A percentile compares a stretch with the other conserved stretches of the same genome.
Conservation (phyloP, 2,113 vertebrate genomes). For the Dissostichus mawsoni region DNA sequence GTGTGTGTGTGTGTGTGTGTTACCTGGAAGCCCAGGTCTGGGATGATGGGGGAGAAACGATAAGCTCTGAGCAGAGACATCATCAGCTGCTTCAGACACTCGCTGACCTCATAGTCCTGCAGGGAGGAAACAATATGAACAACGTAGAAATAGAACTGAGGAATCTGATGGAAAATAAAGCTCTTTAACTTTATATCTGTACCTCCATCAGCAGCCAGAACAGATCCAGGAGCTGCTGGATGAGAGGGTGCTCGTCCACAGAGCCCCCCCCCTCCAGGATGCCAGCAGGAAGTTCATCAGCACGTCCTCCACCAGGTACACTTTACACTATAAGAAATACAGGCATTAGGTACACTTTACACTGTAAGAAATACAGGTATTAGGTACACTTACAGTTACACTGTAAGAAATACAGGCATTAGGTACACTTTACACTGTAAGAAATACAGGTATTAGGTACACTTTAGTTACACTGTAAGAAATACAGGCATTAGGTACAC, state of each 20-base stretch:
- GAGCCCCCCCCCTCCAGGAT: conserved; percentile 90
- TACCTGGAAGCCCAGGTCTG: conserved; percentile 96
- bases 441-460: too few relatives aligned
- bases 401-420: too few relatives aligned
- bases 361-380: too few relatives aligned
- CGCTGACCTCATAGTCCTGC: conserved; percentile 95
- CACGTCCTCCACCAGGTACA: conserved; percentile 97
- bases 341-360: too few relatives aligned
- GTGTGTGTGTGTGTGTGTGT: too few relatives aligned
- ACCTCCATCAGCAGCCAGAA: conserved; percentile 99
- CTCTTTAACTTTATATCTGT: background rate
- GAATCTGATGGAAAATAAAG: too few relatives aligned
- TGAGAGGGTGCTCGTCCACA: conserved; percentile 89
- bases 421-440: too few relatives aligned
- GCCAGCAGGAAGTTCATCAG: conserved; percentile 93
- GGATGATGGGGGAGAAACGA: conserved; percentile 97
- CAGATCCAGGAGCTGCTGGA: conserved; percentile 93
- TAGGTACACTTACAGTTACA: too few relatives aligned
- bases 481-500: too few relatives aligned
- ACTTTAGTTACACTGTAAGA: too few relatives aligned
- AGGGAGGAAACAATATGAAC: background rate
- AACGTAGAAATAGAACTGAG: too few relatives aligned
- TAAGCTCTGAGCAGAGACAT: conserved; percentile 97
- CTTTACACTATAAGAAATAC: conserved; percentile 73
- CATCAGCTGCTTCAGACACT: conserved; percentile 97